phyloP scores from a whole-genome alignment of 2,888 invertebrate genomes.

The Amphipyra tragopoginis region DNA sequence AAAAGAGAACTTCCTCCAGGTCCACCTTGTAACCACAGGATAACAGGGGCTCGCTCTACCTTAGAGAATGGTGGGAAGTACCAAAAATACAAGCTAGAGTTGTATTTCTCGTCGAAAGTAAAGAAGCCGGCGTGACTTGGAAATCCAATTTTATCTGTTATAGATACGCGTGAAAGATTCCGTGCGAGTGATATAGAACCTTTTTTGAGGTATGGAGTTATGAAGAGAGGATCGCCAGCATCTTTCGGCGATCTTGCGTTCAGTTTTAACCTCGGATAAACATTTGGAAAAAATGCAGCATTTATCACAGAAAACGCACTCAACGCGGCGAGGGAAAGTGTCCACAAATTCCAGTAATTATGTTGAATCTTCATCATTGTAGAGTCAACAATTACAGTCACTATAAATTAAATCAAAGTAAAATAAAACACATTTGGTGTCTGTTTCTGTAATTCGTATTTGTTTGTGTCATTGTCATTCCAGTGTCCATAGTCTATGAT shows the following conservation, averaged over 20 bases:
- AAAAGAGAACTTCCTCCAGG: conserved; percentile 89
- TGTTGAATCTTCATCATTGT: not conserved
- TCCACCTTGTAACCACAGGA: conserved; percentile 91
- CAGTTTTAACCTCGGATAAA: conserved; percentile 78
- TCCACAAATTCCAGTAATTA: conserved; percentile 12
- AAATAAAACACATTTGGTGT: not conserved
- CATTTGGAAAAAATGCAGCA: conserved; percentile 68
- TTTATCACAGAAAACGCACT: conserved; percentile 24
- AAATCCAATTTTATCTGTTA: conserved; percentile 79
- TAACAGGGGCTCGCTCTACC: conserved; percentile 80
- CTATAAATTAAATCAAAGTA: not conserved
- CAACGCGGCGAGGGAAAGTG: conserved; percentile 16
- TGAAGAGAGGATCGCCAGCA: conserved; percentile 85
- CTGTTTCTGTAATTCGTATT: too few species aligned
- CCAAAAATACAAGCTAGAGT: conserved; percentile 92
- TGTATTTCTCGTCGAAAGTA: conserved; percentile 89
- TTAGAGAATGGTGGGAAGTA: conserved; percentile 89
- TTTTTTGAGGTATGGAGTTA: conserved; percentile 89
- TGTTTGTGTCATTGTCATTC: too few species aligned
- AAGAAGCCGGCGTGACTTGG: conserved; percentile 91
- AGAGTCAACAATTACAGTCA: not conserved
- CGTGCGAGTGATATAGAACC: conserved; percentile 85
- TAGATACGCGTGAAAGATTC: conserved; percentile 75
- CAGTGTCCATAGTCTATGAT: too few species aligned
- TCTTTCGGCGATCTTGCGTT: conserved; percentile 58